phyloP scores from a whole-genome alignment of 2,888 invertebrate genomes.

The Melieria crassipennis region DNA sequence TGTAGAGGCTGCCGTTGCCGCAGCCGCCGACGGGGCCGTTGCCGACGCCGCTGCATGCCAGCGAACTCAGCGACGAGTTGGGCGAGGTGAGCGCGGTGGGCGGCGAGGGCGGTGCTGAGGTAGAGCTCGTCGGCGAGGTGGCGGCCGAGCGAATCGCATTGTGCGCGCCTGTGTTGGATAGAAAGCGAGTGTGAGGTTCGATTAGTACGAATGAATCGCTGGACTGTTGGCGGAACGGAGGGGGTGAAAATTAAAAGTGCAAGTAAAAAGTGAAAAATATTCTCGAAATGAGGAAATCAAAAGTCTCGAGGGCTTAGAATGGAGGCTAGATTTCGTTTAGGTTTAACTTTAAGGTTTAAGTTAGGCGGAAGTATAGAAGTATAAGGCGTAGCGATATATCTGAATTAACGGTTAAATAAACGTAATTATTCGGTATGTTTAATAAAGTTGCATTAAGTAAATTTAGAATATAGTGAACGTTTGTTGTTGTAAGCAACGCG shows the following conservation, averaged over 20 bases:
- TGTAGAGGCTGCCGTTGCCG: constrained; percentile 46
- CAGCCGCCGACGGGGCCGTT: constrained; percentile 22
- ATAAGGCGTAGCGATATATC: too few relatives aligned
- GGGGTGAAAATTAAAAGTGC: constrained; percentile 57
- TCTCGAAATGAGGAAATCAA: constrained; percentile 45
- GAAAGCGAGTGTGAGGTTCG: constrained; percentile 1
- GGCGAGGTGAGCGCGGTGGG: constrained; percentile 67
- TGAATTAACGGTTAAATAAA: too few relatives aligned
- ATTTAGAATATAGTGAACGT: too few relatives aligned
- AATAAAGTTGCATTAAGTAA: too few relatives aligned
- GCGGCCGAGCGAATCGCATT: constrained; percentile 62
- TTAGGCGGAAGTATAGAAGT: neutral
- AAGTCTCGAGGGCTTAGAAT: constrained; percentile 34
- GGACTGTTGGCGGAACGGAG: constrained; percentile 24
- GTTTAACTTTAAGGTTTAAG: constrained; percentile 8
- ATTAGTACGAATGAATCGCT: neutral
- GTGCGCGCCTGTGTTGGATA: constrained; percentile 19
- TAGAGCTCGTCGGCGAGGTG: constrained; percentile 63
- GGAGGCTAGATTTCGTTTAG: neutral
- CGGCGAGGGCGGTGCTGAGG: constrained; percentile 65
- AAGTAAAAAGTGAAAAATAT: constrained; percentile 49
- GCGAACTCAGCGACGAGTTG: constrained; percentile 76
- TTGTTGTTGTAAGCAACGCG: neutral
- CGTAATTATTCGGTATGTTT: too few relatives aligned
- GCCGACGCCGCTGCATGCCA: constrained; percentile 55